Conservation (phyloP, 2,797 vertebrate genomes). For the Myotis findleyi region DNA sequence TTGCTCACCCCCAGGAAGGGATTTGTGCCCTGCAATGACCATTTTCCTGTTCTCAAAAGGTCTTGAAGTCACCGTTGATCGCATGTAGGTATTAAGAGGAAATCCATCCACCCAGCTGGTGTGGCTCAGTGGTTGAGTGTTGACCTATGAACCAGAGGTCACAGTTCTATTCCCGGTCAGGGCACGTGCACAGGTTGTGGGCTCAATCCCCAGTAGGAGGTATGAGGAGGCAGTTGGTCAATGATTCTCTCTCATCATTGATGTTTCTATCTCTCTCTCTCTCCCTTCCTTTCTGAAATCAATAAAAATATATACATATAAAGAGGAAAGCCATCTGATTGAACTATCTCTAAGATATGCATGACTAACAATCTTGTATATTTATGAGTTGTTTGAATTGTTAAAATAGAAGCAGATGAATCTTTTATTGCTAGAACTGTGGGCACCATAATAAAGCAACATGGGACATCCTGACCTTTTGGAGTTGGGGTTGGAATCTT, state of each 20-base stretch:
- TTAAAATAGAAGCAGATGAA: neutral
- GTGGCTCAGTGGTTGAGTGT: too few species aligned
- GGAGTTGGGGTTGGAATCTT: neutral
- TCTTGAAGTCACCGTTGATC: constrained; percentile 6
- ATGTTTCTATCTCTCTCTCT: too few species aligned
- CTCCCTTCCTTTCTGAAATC: too few species aligned
- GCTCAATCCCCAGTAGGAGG: too few species aligned
- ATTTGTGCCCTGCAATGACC: neutral
- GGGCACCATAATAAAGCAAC: neutral
- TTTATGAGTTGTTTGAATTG: neutral
- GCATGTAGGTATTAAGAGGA: neutral
- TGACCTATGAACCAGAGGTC: too few species aligned
- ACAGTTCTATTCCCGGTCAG: too few species aligned
- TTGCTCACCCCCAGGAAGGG: neutral
- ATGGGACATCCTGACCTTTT: neutral
- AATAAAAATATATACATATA: too few species aligned
- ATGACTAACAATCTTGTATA: neutral
- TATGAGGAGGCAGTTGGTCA: too few species aligned
- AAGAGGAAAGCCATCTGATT: neutral
- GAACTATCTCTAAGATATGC: neutral
- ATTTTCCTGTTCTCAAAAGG: neutral
- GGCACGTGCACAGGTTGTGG: too few species aligned
- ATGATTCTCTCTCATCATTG: too few species aligned
- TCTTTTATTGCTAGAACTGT: neutral
- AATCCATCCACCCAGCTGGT: too few species aligned